Conservation (phyloP, 2,113 vertebrate genomes). For the Lepus timidus region DNA sequence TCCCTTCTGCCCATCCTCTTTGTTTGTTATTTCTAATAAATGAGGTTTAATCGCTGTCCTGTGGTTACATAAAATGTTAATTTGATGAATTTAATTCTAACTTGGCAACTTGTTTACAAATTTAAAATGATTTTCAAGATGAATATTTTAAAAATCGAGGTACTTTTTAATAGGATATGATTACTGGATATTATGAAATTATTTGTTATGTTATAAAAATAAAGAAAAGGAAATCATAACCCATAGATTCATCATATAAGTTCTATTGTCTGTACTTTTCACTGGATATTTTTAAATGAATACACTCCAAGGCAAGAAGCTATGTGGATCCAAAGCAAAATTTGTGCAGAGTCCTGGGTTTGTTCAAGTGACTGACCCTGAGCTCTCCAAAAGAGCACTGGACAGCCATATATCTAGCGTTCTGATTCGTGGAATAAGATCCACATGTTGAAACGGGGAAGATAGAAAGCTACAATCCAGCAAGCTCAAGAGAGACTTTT, state of each 20-base stretch:
- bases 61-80: conserved; percentile 26
- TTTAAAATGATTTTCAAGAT: conserved; percentile 47
- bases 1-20: too few species aligned
- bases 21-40: not conserved
- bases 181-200: not conserved
- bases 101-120: conserved; percentile 9
- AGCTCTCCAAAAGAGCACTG: not conserved
- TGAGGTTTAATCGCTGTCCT: not conserved
- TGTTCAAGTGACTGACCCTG: not conserved
- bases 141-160: not conserved
- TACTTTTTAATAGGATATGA: not conserved
- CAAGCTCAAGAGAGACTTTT: conserved; percentile 28
- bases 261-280: not conserved
- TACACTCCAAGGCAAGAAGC: not conserved
- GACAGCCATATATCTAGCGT: not conserved
- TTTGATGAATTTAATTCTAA: not conserved
- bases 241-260: not conserved
- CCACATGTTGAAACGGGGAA: not conserved
- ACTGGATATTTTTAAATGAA: not conserved
- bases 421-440: conserved; percentile 9
- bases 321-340: not conserved
- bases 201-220: not conserved
- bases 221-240: not conserved
- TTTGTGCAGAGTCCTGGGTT: not conserved
- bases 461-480: not conserved